Evolutionary conservation across 1,140 invertebrate species (phyloP).

Genomic region (Meloidogyne hapla): DNA sequence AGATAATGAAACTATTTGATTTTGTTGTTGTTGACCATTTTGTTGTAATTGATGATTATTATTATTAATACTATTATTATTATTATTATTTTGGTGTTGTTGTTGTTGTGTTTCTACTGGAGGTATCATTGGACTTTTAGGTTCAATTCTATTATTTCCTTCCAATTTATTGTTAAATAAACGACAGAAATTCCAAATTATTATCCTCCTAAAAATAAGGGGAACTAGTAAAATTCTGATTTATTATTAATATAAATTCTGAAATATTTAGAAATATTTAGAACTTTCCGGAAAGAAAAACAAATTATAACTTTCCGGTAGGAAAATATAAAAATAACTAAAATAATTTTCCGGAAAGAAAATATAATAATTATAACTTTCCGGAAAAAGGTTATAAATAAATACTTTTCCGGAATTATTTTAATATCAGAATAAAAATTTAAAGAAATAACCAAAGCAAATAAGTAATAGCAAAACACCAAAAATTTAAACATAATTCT

Average conservation of each 20-base stretch:
- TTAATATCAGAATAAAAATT: background rate
- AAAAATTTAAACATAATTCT: slow-evolving; percentile 39
- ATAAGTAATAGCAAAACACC: slow-evolving; percentile 44
- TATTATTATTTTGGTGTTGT: background rate
- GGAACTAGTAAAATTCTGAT: background rate
- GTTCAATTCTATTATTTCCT: slow-evolving; percentile 16
- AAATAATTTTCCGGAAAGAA: background rate
- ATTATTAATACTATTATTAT: background rate
- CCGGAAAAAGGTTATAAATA: too few relatives aligned
- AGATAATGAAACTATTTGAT: background rate
- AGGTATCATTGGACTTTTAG: slow-evolving; percentile 25
- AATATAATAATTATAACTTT: background rate
- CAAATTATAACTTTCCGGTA: background rate
- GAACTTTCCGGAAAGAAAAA: background rate
- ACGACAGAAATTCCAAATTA: background rate
- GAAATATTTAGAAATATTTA: too few relatives aligned
- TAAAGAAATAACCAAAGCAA: slow-evolving; percentile 34
- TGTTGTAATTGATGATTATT: background rate
- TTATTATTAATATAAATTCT: too few relatives aligned
- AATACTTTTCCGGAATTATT: background rate
- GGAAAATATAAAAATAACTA: background rate
- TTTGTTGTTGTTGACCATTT: background rate
- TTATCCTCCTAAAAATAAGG: slow-evolving; percentile 16
- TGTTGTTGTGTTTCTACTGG: background rate
- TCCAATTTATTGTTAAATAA: background rate